These are phyloP conservation scores for western clawed frog (Xenopus tropicalis) DNA, from an alignment of 2,113 vertebrate genomes.

Conservation along the genomic window UCB_Xtro_10.0 CM004449.2:33386001-33386500, in stretches of 20 bases:
- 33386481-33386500: too few species aligned
- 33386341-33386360: too few species aligned
- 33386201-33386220: conserved; percentile 44
- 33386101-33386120: conserved; percentile 33
- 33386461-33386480: too few species aligned
- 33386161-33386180: conserved; percentile 29
- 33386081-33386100: conserved; percentile 23
- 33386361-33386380: too few species aligned
- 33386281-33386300: neutral
- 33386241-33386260: conserved; percentile 4
- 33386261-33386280: neutral
- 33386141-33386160: conserved; percentile 16
- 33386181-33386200: conserved; percentile 26
- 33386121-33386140: conserved; percentile 16
- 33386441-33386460: too few species aligned
- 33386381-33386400: neutral
- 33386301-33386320: neutral
- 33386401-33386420: neutral
- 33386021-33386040: conserved; percentile 31
- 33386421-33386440: too few species aligned
- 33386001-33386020: neutral
- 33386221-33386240: conserved; percentile 27
- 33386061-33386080: conserved; percentile 42
- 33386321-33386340: neutral
- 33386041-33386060: conserved; percentile 20